Conservation (phyloP, 2,888 invertebrate genomes). For the Melinaea marsaeus region DNA sequence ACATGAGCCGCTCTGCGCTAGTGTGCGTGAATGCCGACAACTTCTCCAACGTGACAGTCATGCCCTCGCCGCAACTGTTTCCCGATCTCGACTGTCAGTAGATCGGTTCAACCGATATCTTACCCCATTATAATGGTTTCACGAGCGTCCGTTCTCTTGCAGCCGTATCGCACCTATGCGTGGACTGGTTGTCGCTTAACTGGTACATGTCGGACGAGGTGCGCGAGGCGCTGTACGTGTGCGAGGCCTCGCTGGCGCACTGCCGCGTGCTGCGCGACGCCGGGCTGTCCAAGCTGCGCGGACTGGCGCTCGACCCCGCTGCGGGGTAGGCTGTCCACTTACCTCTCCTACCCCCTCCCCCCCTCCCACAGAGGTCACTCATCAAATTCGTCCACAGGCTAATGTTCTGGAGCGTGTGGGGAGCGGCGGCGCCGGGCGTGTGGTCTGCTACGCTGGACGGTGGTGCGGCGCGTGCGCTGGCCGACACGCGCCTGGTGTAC, state of each 20-base stretch:
- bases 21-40: constrained; percentile 83
- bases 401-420: constrained; percentile 89
- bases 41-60: constrained; percentile 72
- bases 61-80: constrained; percentile 80
- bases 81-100: constrained; percentile 80
- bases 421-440: constrained; percentile 79
- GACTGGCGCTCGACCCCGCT: constrained; percentile 86
- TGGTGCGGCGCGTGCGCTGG: constrained; percentile 77
- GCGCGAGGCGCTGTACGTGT: constrained; percentile 84
- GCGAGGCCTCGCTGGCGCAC: constrained; percentile 76
- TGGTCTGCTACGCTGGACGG: constrained; percentile 83
- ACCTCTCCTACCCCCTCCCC: too few species aligned
- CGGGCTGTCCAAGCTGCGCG: constrained; percentile 82
- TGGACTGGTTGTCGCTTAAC: constrained; percentile 91
- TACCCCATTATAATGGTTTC: too few species aligned
- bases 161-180: constrained; percentile 86
- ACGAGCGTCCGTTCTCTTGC: constrained; percentile 17
- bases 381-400: constrained; percentile 54
- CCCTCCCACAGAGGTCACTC: too few species aligned
- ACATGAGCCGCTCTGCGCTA: constrained; percentile 73
- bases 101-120: not conserved
- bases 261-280: constrained; percentile 85
- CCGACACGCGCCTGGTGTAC: constrained; percentile 84
- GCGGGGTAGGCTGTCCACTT: constrained; percentile 37
- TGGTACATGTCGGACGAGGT: constrained; percentile 89